Evolutionary conservation across 2,113 vertebrate genomes (phyloP), one percentile per base, ranked within the genome.

Genomic region (Nanger granti): DNA sequence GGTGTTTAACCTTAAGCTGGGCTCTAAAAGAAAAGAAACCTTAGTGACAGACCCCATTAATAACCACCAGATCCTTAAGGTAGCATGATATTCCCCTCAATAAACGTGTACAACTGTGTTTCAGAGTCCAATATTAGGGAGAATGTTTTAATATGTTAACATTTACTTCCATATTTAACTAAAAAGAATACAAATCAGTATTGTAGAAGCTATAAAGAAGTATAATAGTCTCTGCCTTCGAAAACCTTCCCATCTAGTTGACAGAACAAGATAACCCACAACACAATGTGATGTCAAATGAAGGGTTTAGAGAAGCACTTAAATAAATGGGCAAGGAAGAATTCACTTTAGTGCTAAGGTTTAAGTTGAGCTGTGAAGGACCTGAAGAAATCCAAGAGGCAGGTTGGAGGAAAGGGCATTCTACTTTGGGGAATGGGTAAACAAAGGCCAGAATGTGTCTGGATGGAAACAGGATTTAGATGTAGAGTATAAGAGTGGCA

Each of bases 11-110:
- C 89, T 95, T 79, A 96, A 89, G 41, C 13, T 84, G 11, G 37
- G 31, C 69, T 95, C 41, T 91, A 87, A 94, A 94, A 92, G 69
- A 28, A 96, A 96, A 94, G n/a, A 97, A 87, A 20, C 11, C 17
- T 8, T 47, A 92, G 44, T 83, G 15, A 91, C 5, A 93, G 44
- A 84, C 4, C 2, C 52, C 7, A 80, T 88, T 91, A 93, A 91
- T 86, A 91, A 93, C 47, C 37, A 57, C 73, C 52, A 60, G 24
- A 69, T 93, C 60, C 26, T 60, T 94, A 93, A 89, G 15, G 52
- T 73, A 94, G 73, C 26, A 69, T n/a, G 24, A 66, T 85, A 88
- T 64, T 79, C 28, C 11, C 54, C 47, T 76, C 80, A 94, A 55
- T 28, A 8, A 83, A 79, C 52, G 26, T 87, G 1, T 88, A 87